Conservation (phyloP, 2,113 vertebrate genomes). For the Castor canadensis region DNA sequence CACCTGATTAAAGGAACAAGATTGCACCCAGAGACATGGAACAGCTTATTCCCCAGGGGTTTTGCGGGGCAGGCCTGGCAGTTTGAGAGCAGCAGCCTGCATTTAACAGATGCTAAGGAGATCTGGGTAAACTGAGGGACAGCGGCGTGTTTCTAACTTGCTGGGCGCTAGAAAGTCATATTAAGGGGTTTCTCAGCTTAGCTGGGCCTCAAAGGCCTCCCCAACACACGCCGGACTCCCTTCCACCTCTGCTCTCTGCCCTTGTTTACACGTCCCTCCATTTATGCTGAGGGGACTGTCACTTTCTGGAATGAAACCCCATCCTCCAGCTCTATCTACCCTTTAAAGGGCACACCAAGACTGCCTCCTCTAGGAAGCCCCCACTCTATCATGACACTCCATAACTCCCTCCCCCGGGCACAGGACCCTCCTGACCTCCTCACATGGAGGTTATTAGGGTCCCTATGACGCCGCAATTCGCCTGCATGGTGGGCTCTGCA, state of each 20-base stretch:
- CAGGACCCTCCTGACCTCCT: neutral
- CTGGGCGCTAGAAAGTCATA: neutral
- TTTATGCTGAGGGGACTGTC: neutral
- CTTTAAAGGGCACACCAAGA: neutral
- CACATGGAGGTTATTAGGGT: accelerated
- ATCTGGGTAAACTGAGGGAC: too few species aligned
- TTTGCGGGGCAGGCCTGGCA: too few species aligned
- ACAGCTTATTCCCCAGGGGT: too few species aligned
- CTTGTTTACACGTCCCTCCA: neutral
- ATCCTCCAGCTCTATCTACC: neutral
- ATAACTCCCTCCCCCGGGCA: too few species aligned
- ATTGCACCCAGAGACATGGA: too few species aligned
- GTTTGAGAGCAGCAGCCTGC: too few species aligned
- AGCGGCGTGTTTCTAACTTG: neutral
- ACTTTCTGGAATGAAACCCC: neutral
- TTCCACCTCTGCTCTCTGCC: too few species aligned
- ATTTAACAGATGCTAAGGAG: too few species aligned
- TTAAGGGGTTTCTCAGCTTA: too few species aligned
- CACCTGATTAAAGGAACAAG: too few species aligned
- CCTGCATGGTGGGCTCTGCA: neutral
- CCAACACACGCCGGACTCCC: neutral
- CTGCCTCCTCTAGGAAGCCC: neutral
- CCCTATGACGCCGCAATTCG: neutral
- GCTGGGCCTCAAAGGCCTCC: too few species aligned
- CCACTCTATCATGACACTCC: neutral